These are phyloP conservation scores for Drosophila auraria DNA, from an alignment of 1,140 invertebrate genomes.

Conservation along the genomic window DNA sequence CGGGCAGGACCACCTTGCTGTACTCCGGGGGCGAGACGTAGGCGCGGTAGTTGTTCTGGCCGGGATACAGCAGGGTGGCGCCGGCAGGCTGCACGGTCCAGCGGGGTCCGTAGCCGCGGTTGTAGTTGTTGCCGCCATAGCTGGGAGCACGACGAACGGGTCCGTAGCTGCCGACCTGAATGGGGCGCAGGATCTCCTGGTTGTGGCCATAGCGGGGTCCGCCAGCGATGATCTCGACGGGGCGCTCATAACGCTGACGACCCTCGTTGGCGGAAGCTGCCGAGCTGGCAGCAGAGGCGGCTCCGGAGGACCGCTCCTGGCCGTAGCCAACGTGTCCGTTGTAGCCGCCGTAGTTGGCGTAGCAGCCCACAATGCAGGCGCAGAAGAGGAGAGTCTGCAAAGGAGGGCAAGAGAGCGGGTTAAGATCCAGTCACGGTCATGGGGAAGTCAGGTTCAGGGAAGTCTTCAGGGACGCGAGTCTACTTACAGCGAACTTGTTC, in stretches of 20 bases:
- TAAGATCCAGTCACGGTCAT: background rate
- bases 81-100: constrained; percentile 73
- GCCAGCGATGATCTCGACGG: constrained; percentile 67
- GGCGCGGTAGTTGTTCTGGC: constrained; percentile 68
- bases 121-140: constrained; percentile 35
- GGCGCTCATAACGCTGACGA: constrained; percentile 31
- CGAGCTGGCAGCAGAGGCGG: constrained; percentile 51
- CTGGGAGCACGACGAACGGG: constrained; percentile 14
- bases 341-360: constrained; percentile 33
- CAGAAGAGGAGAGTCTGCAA: constrained; percentile 61
- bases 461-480: constrained; percentile 30
- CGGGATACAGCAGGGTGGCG: constrained; percentile 70
- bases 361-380: constrained; percentile 63
- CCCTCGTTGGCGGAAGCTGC: constrained; percentile 46
- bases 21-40: constrained; percentile 64
- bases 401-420: constrained; percentile 6
- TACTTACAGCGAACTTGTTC: constrained; percentile 80
- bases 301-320: constrained; percentile 40
- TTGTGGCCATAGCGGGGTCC: constrained; percentile 38
- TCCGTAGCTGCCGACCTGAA: constrained; percentile 30
- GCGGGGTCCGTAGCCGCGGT: constrained; percentile 49
- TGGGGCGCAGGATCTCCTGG: constrained; percentile 32
- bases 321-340: constrained; percentile 22
- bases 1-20: constrained; percentile 73
- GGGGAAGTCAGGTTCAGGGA: constrained; percentile 19